Evolutionary conservation across 2,888 invertebrate genomes (phyloP), one percentile per base, ranked within the genome.

Genomic region (Congeria kusceri): DNA sequence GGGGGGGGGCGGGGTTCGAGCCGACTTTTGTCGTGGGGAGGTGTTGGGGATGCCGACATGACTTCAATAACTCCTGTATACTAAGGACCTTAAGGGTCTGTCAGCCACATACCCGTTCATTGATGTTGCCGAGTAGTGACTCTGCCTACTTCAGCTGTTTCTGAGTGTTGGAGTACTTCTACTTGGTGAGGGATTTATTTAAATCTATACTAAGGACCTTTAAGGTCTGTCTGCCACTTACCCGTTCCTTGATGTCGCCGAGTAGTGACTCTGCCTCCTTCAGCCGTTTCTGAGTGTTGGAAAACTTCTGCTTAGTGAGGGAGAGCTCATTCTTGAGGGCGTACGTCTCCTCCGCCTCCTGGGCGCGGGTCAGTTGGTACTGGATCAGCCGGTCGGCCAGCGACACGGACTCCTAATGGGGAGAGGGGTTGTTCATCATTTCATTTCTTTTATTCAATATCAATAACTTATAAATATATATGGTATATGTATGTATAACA

Each of bases 201-300:
- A n/a, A n/a, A n/a, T n/a, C n/a, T n/a, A n/a, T n/a, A n/a, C n/a
- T 32, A 32, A 32, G 32, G 32, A 32, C 32, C 32, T 32, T 32
- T 11, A 32, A 32, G 32, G 32, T 11, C 32, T 32, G 32, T 32
- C 11, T 32, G 4, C 53, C 15, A 64, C 27, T 82, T 70, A 92
- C 92, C 86, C 92, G 87, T 64, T 84, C 72, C 80, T 92, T 92
- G 59, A 94, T 89, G 74, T 93, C 93, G 29, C 93, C 91, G 68
- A 99, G 96, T 93, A 97, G 97, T 89, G 98, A 97, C 89, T 98
- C 96, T 25, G 98, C 98, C 84, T 97, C 96, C 82, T 98, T 97
- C 47, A 99, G 95, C 88, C 97, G 96, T 92, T 97, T 97, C 83
- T 96, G 96, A 0, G 97, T 96, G 92, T 98, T 98, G 70, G 97